Conservation (phyloP, 2,797 vertebrate species). For the Oreonectes daqikongensis region DNA sequence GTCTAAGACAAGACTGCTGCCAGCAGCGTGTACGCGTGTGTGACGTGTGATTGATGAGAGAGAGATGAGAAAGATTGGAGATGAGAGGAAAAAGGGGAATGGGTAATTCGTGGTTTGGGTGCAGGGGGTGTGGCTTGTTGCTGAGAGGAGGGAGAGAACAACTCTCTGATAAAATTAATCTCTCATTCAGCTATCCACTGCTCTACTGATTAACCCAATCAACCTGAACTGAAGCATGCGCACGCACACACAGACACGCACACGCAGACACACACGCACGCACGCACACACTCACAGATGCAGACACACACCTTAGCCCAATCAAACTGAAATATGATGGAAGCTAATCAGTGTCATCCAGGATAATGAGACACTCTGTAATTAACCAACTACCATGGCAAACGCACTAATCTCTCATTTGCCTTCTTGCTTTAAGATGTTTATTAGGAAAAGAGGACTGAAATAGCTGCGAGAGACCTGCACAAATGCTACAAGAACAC, state of each 20-base stretch:
- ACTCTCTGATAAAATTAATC: slow-evolving; percentile 26
- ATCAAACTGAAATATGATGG: slow-evolving; percentile 47
- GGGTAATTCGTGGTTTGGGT: slow-evolving; percentile 6
- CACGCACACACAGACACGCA: slow-evolving; percentile 13
- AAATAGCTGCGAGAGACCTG: slow-evolving; percentile 6
- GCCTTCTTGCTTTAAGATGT: slow-evolving; percentile 52
- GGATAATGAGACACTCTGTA: slow-evolving; percentile 59
- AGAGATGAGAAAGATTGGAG: background rate
- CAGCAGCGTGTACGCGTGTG: background rate
- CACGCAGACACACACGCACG: slow-evolving; percentile 9
- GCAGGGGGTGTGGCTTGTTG: background rate
- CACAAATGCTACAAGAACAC: background rate
- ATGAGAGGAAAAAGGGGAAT: background rate
- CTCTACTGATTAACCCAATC: slow-evolving; percentile 48
- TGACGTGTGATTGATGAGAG: slow-evolving; percentile 21
- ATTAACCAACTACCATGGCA: slow-evolving; percentile 58
- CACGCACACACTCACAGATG: slow-evolving; percentile 18
- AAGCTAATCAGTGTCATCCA: slow-evolving; percentile 62
- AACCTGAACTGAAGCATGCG: slow-evolving; percentile 14
- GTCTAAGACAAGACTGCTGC: slow-evolving; percentile 9
- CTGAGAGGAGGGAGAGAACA: background rate
- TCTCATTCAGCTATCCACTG: slow-evolving; percentile 9
- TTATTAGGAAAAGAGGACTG: slow-evolving; percentile 38
- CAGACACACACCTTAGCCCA: slow-evolving; percentile 40
- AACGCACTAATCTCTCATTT: slow-evolving; percentile 45